These are phyloP conservation scores for Isoperla grammatica DNA, from an alignment of 2,888 invertebrate species.

Conservation along the genomic window DNA sequence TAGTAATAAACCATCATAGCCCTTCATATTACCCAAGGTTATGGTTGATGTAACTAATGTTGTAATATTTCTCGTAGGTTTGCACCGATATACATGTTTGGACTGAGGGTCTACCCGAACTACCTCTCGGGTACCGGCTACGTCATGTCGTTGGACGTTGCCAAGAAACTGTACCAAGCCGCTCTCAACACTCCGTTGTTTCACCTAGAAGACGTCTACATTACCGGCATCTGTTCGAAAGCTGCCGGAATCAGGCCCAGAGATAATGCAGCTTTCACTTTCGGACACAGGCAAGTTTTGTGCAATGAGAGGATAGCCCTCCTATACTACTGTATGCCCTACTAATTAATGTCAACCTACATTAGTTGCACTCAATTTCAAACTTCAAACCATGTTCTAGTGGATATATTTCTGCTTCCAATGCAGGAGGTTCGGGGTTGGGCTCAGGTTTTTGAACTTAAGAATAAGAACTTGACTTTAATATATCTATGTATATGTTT, in stretches of 20 bases:
- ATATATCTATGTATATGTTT: too few species aligned
- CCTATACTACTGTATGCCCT: conserved; percentile 24
- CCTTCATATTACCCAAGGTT: too few species aligned
- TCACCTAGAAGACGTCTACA: conserved; percentile 72
- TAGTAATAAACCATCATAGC: too few species aligned
- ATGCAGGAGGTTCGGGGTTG: too few species aligned
- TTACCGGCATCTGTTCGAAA: conserved; percentile 67
- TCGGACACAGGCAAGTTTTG: conserved; percentile 43
- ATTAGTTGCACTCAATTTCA: too few species aligned
- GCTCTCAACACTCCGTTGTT: conserved; percentile 63
- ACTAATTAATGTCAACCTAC: neutral
- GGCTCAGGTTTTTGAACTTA: too few species aligned
- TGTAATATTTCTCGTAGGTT: conserved; percentile 52
- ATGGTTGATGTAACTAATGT: too few species aligned
- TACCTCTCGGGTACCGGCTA: conserved; percentile 81
- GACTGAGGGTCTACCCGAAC: conserved; percentile 64
- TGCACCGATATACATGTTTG: conserved; percentile 72
- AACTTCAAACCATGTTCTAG: too few species aligned
- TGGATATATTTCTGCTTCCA: too few species aligned
- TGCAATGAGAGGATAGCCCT: conserved; percentile 41
- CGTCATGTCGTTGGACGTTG: conserved; percentile 63
- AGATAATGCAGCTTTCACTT: conserved; percentile 62
- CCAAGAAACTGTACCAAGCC: conserved; percentile 57
- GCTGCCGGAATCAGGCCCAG: conserved; percentile 53
- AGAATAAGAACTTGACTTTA: too few species aligned